Conservation (phyloP, 1,140 invertebrate genomes). For the Leptopilina clavipes region DNA sequence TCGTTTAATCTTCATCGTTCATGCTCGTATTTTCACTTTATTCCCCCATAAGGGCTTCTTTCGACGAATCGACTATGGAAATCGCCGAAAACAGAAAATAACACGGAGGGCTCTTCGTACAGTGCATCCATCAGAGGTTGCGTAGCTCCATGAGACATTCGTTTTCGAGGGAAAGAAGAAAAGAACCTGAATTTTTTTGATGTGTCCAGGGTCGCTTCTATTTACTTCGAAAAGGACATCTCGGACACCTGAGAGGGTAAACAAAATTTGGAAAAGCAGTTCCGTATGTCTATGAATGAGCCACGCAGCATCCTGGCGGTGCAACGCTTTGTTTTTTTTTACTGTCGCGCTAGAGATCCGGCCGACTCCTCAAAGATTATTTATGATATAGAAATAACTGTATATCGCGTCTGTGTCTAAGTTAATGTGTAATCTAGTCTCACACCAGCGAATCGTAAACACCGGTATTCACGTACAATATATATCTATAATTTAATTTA, state of each 20-base stretch:
- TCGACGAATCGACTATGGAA: neutral
- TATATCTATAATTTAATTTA: slow-evolving; percentile 61
- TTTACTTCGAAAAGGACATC: slow-evolving; percentile 55
- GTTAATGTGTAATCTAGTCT: slow-evolving; percentile 55
- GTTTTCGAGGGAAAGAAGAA: neutral
- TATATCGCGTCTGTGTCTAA: slow-evolving; percentile 43
- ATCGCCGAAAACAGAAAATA: slow-evolving; percentile 85
- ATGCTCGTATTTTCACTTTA: neutral
- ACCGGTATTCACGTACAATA: slow-evolving; percentile 45
- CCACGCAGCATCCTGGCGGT: slow-evolving; percentile 34
- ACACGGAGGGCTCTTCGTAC: slow-evolving; percentile 44
- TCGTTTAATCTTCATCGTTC: neutral
- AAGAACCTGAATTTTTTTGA: neutral
- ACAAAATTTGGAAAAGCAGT: slow-evolving; percentile 25
- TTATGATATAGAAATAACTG: slow-evolving; percentile 36
- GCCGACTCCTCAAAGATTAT: slow-evolving; percentile 43
- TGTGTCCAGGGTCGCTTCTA: slow-evolving; percentile 53
- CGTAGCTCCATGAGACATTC: slow-evolving; percentile 37
- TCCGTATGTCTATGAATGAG: slow-evolving; percentile 34
- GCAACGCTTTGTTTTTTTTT: slow-evolving; percentile 41
- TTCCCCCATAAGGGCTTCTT: slow-evolving; percentile 3
- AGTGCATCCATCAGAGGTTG: slow-evolving; percentile 43
- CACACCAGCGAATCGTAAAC: slow-evolving; percentile 44
- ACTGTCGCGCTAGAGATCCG: slow-evolving; percentile 42
- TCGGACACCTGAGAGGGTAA: slow-evolving; percentile 39